These are phyloP conservation scores for Elgaria multicarinata DNA, from an alignment of 2,113 vertebrate genomes.

Conservation along the genomic window DNA sequence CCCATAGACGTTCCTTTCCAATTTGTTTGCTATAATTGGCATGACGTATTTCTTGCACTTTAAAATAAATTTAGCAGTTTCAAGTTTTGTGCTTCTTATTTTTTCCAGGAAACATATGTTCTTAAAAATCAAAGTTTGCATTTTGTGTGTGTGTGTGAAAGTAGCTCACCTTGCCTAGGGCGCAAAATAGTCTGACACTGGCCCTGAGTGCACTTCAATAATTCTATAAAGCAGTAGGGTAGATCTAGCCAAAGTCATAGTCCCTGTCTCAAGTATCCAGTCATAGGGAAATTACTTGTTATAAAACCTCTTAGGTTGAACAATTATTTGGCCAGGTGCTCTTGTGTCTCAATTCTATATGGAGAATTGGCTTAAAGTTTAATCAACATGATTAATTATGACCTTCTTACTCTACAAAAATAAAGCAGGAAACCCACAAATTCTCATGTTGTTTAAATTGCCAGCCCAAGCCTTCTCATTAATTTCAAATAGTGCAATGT, in stretches of 20 bases:
- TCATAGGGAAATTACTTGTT: neutral
- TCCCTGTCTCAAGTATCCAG: neutral
- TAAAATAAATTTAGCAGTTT: no score
- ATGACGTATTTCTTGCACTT: no score
- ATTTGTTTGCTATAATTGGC: no score
- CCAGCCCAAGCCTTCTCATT: neutral
- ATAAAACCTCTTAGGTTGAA: neutral
- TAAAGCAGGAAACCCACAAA: neutral
- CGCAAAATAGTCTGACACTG: no score
- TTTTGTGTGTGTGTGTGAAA: no score
- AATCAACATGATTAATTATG: neutral
- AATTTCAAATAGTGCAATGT: constrained; percentile 24
- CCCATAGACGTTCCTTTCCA: no score
- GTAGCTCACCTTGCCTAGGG: no score
- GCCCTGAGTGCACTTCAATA: no score
- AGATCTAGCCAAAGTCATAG: neutral
- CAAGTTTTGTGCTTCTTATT: no score
- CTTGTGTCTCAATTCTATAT: neutral
- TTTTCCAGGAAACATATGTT: no score
- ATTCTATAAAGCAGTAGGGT: no score
- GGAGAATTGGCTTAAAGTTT: neutral
- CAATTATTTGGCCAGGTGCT: neutral
- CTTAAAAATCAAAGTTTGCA: no score
- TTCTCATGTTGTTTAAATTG: constrained; percentile 27
- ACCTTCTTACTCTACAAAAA: constrained; percentile 37